Base-by-base conservation (phyloP, 2,113 vertebrate genomes). In the Pleuronectes platessa region DNA sequence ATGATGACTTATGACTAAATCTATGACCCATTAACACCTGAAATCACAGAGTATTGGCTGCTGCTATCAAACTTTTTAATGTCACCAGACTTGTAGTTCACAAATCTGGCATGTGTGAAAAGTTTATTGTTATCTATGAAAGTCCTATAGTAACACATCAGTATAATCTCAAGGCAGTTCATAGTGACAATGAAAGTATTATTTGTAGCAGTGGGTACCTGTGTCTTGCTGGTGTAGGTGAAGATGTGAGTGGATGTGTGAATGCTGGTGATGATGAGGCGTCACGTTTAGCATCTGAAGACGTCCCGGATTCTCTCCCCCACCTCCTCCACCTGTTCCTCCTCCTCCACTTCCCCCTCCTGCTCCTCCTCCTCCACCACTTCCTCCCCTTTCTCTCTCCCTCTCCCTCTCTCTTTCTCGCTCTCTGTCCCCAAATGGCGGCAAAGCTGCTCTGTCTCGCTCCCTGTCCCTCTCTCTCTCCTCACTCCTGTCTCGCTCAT, bases 231-330 rank as follows among this genome's bases (percentile, higher is more conserved):
- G 98, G 94, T 99, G 98, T 80, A 99, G 95, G 88, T 99, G 98
- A 66, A 99, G 96, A 92, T 99, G 98, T 56, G 97, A 99, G 93
- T 99, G 98, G 94, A 99, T 99, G 89, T 99, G 98, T 68, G 97
- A 99, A 94, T 99, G 98, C 96, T 99, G 98, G 95, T 99, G 98
- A 87, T 99, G 97, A 82, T 99, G 97, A 27, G 98, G 98, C 5
- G 98, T 99, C 93, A 99, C 97, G 35, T 99, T 99, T 81, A 99
- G 91, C 98, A 99, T 98, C 94, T 99, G 98, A 83, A 98, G 96
- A 79, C 97, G 95, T 66, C 97, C 96, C 90, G 97, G 93, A 21
- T 97, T 96, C 81, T 98, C 97, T 95, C 97, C 94, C 95, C 95
- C 88, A 92, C 94, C 88, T 95, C 95, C 0, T 94, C 96, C 0